phyloP scores from a whole-genome alignment of 2,797 vertebrate species.

The Helostoma temminkii region DNA sequence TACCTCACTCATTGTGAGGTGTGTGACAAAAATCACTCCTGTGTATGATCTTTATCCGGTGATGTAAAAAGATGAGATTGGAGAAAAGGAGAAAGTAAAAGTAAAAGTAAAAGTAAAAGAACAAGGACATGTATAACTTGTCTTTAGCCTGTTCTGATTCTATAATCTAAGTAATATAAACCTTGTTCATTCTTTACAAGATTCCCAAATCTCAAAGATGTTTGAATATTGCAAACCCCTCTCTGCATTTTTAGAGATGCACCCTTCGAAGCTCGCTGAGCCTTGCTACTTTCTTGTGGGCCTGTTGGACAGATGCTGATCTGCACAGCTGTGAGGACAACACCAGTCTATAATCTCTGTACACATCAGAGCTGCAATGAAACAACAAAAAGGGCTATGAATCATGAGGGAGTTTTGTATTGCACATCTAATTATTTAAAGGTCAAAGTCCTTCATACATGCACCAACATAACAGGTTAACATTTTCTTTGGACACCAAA shows the following conservation, averaged over 20 bases:
- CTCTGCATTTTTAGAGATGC: slow-evolving; percentile 42
- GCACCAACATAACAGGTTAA: too few species aligned
- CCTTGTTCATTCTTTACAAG: slow-evolving; percentile 57
- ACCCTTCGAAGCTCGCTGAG: slow-evolving; percentile 28
- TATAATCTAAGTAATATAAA: slow-evolving; percentile 45
- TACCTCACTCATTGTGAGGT: not conserved
- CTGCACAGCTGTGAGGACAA: not conserved
- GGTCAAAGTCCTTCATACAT: too few species aligned
- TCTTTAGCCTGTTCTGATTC: slow-evolving; percentile 25
- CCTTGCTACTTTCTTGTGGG: slow-evolving; percentile 18
- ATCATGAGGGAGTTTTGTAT: not conserved
- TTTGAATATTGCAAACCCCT: slow-evolving; percentile 4
- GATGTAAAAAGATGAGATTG: not conserved
- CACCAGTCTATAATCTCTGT: not conserved
- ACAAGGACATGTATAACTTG: slow-evolving; percentile 5
- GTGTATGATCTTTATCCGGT: not conserved
- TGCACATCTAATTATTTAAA: too few species aligned
- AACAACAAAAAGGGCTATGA: not conserved
- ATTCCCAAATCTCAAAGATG: slow-evolving; percentile 45
- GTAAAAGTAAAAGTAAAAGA: slow-evolving; percentile 9
- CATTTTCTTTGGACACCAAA: not conserved
- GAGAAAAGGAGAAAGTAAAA: slow-evolving; percentile 3
- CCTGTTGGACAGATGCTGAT: slow-evolving; percentile 13
- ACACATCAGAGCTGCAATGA: not conserved
- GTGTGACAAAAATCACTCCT: not conserved